Conservation (phyloP, 2,888 invertebrate species). For the Pseudanteris insignis region DNA sequence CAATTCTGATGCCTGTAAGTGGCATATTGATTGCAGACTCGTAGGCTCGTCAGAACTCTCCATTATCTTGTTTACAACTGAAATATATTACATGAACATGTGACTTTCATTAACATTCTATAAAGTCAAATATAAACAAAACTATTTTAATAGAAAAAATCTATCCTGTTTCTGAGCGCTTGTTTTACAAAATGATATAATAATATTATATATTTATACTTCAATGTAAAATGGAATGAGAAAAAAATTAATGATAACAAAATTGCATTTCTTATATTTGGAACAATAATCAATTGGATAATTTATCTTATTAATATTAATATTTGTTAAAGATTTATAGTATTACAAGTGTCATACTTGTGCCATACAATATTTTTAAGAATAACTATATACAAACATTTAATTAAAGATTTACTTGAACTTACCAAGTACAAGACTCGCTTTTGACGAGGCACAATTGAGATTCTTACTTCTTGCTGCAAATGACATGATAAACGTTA, state of each 20-base stretch:
- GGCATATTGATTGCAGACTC: conserved; percentile 70
- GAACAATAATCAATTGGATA: no score
- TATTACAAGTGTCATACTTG: conserved; percentile 12
- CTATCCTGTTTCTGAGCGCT: background rate
- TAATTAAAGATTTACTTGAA: no score
- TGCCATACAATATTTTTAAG: no score
- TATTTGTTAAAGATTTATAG: conserved; percentile 13
- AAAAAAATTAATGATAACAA: no score
- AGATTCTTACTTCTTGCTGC: conserved; percentile 12
- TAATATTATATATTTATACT: no score
- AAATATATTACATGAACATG: background rate
- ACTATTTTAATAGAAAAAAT: background rate
- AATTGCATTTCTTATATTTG: no score
- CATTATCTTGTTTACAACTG: conserved; percentile 51
- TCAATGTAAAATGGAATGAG: no score
- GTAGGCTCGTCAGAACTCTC: conserved; percentile 66
- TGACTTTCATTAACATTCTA: no score
- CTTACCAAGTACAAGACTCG: conserved; percentile 15
- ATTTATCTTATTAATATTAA: conserved; percentile 14
- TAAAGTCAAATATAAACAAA: no score
- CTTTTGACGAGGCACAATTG: conserved; percentile 4
- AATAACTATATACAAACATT: no score
- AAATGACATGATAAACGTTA: background rate
- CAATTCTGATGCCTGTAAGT: conserved; percentile 79
- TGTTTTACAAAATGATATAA: background rate